Conservation (phyloP, 2,888 invertebrate species). For the Frankliniella fusca region DNA sequence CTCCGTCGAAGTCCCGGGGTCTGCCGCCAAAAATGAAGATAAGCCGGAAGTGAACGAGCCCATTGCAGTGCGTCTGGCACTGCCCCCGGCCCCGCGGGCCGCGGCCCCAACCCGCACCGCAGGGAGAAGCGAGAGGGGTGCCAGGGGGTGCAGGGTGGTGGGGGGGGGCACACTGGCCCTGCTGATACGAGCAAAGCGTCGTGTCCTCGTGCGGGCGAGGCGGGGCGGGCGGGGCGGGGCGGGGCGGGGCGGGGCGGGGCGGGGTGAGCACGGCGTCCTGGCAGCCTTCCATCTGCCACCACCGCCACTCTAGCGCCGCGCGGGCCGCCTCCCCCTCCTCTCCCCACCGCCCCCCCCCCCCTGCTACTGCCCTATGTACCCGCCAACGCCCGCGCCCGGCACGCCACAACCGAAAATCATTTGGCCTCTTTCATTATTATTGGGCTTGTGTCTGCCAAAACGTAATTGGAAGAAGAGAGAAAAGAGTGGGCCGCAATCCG, state of each 20-base stretch:
- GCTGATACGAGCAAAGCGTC: conserved; percentile 2
- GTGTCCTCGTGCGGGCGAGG: not conserved
- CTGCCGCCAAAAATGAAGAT: not conserved
- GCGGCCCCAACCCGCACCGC: not conserved
- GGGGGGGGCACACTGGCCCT: not conserved
- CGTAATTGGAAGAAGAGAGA: conserved; percentile 14
- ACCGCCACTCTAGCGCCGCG: not conserved
- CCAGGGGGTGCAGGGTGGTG: not conserved
- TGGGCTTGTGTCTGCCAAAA: conserved; percentile 24
- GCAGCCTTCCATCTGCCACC: not conserved
- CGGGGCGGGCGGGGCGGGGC: not conserved
- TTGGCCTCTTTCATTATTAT: conserved; percentile 21
- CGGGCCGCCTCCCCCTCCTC: too few relatives aligned
- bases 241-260: not conserved
- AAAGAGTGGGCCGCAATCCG: not conserved
- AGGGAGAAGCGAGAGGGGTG: not conserved
- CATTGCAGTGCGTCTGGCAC: not conserved
- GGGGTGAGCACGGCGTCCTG: not conserved
- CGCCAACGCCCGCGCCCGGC: not conserved
- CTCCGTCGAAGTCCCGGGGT: too few relatives aligned
- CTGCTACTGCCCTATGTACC: too few relatives aligned
- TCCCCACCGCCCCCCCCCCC: too few relatives aligned
- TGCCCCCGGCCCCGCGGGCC: not conserved
- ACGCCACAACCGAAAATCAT: conserved; percentile 17
- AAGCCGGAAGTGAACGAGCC: not conserved